Percentiles rank a stretch among this genome's conserved stretches.
Evolutionary conservation across 1,140 invertebrate genomes (phyloP).

Genomic region (Neocloeon triangulifer): DNA sequence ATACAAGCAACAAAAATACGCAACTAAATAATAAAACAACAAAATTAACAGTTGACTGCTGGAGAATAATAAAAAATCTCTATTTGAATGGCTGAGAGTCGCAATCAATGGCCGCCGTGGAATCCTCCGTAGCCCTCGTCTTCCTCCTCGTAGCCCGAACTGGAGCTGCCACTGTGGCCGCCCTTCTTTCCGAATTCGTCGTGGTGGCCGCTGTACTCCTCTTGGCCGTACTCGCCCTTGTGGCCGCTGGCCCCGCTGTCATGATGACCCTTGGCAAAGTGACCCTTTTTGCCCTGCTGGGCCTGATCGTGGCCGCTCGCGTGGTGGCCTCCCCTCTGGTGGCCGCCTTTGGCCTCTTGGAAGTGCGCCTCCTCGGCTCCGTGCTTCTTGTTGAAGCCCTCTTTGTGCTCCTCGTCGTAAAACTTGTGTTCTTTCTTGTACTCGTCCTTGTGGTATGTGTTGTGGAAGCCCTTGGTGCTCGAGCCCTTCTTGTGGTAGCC

Average conservation of each 20-base stretch:
- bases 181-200: slow-evolving; percentile 40
- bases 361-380: no score
- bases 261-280: slow-evolving; percentile 20
- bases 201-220: slow-evolving; percentile 37
- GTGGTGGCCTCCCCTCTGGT: slow-evolving; percentile 33
- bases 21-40: no score
- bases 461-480: slow-evolving; percentile 42
- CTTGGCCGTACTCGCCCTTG: slow-evolving; percentile 35
- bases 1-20: no score
- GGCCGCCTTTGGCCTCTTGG: slow-evolving; percentile 25
- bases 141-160: slow-evolving; percentile 22
- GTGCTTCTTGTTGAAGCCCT: slow-evolving; percentile 32
- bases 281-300: slow-evolving; percentile 19
- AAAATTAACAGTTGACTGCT: neutral
- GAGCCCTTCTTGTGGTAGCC: slow-evolving; percentile 39
- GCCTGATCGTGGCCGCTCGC: slow-evolving; percentile 30
- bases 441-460: slow-evolving; percentile 46
- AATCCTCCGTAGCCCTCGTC: neutral
- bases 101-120: neutral
- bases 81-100: neutral
- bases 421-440: slow-evolving; percentile 49
- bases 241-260: slow-evolving; percentile 29
- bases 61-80: neutral
- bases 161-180: slow-evolving; percentile 32
- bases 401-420: slow-evolving; percentile 40